Percentiles rank a stretch among this genome's conserved stretches.
phyloP scores from a whole-genome alignment of 2,888 invertebrate species.

The Ligdia adustata region DNA sequence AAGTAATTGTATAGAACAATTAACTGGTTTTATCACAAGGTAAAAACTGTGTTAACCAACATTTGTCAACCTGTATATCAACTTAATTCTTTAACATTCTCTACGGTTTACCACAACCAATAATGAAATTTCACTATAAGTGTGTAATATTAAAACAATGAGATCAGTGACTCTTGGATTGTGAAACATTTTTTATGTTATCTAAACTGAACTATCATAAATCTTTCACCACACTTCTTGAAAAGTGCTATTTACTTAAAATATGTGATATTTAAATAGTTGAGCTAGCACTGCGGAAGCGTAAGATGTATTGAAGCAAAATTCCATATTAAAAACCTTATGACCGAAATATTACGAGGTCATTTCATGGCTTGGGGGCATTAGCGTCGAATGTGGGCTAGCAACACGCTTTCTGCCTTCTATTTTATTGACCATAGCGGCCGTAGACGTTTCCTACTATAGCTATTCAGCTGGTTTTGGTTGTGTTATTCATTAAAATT shows the following conservation, averaged over 20 bases:
- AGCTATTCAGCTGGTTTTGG: no score
- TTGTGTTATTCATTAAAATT: no score
- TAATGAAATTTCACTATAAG: no score
- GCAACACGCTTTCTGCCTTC: slow-evolving; percentile 35
- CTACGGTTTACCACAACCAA: not conserved
- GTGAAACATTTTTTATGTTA: no score
- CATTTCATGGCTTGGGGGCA: slow-evolving; percentile 33
- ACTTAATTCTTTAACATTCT: no score
- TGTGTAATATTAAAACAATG: not conserved
- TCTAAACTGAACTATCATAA: not conserved
- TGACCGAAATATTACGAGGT: slow-evolving; percentile 32
- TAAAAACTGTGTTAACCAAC: no score
- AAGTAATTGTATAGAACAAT: no score
- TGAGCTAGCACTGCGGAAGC: slow-evolving; percentile 15
- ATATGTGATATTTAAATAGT: not conserved
- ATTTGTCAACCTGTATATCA: no score
- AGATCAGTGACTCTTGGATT: no score
- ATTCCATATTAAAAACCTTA: slow-evolving; percentile 24
- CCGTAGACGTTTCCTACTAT: slow-evolving; percentile 1
- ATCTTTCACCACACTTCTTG: slow-evolving; percentile 4
- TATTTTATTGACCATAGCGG: slow-evolving; percentile 33
- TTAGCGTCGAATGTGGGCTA: slow-evolving; percentile 34
- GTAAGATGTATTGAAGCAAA: slow-evolving; percentile 16
- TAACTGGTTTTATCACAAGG: no score
- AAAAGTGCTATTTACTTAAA: slow-evolving; percentile 5